phyloP scores from a whole-genome alignment of 2,113 vertebrate species.

The Peucedramus taeniatus region DNA sequence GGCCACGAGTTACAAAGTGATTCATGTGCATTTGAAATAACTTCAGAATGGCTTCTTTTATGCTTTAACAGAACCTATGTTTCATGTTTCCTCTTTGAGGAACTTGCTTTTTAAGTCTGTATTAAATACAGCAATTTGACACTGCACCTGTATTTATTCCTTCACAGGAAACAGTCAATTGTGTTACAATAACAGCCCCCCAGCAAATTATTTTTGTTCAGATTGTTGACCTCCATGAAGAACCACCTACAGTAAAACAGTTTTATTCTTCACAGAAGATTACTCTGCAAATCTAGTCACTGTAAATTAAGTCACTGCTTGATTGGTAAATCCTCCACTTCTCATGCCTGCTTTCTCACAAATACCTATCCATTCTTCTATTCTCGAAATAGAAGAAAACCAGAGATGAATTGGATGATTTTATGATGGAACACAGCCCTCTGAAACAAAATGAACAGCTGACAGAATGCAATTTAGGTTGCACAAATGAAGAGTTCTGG shows the following conservation, averaged over 20 bases:
- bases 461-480: neutral
- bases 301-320: neutral
- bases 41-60: neutral
- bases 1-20: neutral
- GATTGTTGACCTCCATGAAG: neutral
- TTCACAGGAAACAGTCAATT: neutral
- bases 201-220: neutral
- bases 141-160: neutral
- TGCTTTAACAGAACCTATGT: neutral
- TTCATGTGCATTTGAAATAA: neutral
- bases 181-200: neutral
- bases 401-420: neutral
- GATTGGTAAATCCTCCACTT: neutral
- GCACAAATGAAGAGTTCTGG: neutral
- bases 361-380: neutral
- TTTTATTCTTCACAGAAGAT: neutral
- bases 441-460: neutral
- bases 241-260: neutral
- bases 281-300: neutral
- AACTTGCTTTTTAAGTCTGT: neutral
- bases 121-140: neutral
- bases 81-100: neutral
- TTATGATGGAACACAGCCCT: neutral
- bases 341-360: neutral
- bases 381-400: neutral